Percentiles rank a stretch among this genome's conserved stretches.
phyloP scores from a whole-genome alignment of 30 jellyfish, hydroid and myxozoan species.

The Haliclystus octoradiatus region DNA sequence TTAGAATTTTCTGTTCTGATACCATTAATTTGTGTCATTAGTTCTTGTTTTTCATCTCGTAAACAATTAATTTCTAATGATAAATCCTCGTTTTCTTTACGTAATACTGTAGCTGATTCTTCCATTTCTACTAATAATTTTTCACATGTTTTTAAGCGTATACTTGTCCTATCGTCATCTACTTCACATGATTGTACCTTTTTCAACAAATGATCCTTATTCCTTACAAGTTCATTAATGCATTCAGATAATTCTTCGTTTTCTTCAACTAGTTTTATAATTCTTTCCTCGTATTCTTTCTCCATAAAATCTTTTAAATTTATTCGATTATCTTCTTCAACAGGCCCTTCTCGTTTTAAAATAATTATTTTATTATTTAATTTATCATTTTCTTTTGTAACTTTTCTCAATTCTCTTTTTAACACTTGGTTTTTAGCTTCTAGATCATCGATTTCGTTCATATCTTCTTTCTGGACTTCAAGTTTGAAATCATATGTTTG shows the following conservation, averaged over 20 bases:
- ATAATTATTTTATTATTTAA: conserved; percentile 39
- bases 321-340: conserved; percentile 21
- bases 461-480: conserved; percentile 31
- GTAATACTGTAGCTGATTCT: conserved; percentile 21
- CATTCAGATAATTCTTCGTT: conserved; percentile 34
- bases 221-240: conserved; percentile 15
- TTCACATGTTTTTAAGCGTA: conserved; percentile 23
- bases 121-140: conserved; percentile 21
- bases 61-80: conserved; percentile 52
- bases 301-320: conserved; percentile 30
- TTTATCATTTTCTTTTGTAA: conserved; percentile 39
- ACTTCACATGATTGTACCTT: conserved; percentile 23
- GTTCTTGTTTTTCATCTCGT: conserved; percentile 57
- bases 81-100: conserved; percentile 44
- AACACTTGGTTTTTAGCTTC: conserved; percentile 46
- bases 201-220: conserved; percentile 17
- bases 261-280: conserved; percentile 38
- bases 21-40: conserved; percentile 18
- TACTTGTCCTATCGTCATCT: conserved; percentile 30
- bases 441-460: conserved; percentile 26
- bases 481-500: neutral
- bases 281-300: conserved; percentile 64
- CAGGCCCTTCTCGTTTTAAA: conserved; percentile 11
- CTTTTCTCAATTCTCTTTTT: conserved; percentile 26
- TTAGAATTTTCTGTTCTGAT: conserved; percentile 15